Evolutionary conservation across 2,113 vertebrate genomes (phyloP).

Genomic region (Phrynosoma platyrhinos): DNA sequence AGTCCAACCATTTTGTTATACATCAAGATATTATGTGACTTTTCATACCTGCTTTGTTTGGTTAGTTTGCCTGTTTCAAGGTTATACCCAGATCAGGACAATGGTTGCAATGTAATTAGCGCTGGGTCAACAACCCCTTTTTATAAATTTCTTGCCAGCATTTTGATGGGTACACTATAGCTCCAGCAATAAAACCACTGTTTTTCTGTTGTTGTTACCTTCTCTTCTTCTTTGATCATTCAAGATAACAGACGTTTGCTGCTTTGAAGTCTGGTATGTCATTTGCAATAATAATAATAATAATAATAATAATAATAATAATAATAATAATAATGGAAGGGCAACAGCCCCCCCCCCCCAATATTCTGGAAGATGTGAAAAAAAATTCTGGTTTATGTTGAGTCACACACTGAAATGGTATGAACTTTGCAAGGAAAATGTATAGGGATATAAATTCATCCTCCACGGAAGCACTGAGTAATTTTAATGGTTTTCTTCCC

Average conservation of each 20-base stretch:
- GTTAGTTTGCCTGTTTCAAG: not conserved
- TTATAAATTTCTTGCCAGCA: not conserved
- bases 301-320: not conserved
- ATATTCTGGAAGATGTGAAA: slow-evolving; percentile 16
- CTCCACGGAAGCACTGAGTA: too few species aligned
- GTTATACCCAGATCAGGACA: not conserved
- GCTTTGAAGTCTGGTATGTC: not conserved
- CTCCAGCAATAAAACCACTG: not conserved
- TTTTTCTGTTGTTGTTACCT: not conserved
- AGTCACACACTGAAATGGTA: too few species aligned
- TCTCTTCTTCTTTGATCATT: slow-evolving; percentile 15
- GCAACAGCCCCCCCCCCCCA: fast-evolving
- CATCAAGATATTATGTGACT: not conserved
- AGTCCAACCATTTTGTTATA: not conserved
- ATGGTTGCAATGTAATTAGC: not conserved
- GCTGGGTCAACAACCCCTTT: not conserved
- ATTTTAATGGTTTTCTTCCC: too few species aligned
- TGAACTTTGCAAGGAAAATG: too few species aligned
- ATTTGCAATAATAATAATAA: not conserved
- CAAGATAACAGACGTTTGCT: not conserved
- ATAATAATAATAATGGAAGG: not conserved
- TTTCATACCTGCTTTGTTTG: not conserved
- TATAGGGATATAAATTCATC: too few species aligned
- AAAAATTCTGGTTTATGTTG: not conserved
- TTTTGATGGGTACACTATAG: not conserved